Conservation (phyloP, 2,113 vertebrate genomes). For the Pelmatolapia mariae region DNA sequence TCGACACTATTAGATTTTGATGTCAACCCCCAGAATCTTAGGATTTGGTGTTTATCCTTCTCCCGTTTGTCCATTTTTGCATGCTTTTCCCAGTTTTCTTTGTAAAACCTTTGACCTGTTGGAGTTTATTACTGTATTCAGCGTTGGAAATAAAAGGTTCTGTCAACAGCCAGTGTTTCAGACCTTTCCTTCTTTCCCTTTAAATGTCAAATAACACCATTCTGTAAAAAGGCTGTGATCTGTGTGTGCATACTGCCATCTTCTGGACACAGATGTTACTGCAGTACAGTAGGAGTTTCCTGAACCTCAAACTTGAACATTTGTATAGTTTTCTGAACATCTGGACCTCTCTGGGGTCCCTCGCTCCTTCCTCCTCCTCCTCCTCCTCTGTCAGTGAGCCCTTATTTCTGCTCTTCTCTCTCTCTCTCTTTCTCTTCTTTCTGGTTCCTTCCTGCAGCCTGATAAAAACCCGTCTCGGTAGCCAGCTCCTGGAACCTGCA, state of each 20-base stretch:
- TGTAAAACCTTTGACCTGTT: background rate
- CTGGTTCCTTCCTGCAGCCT: slow-evolving; percentile 86
- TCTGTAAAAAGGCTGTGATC: background rate
- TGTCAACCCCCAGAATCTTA: background rate
- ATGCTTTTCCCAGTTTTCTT: background rate
- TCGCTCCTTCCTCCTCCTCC: background rate
- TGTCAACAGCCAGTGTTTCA: slow-evolving; percentile 20
- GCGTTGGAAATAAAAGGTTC: slow-evolving; percentile 27
- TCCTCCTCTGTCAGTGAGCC: background rate
- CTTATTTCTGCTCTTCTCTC: slow-evolving; percentile 39
- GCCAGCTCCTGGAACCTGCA: slow-evolving; percentile 80
- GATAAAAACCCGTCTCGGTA: slow-evolving; percentile 89
- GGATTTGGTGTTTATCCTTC: background rate
- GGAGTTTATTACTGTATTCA: background rate
- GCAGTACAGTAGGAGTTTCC: background rate
- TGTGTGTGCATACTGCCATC: slow-evolving; percentile 47
- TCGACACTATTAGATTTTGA: background rate
- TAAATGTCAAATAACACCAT: background rate
- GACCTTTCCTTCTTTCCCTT: background rate
- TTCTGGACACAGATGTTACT: slow-evolving; percentile 24
- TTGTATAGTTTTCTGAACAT: background rate
- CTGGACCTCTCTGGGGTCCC: background rate
- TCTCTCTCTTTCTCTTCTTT: slow-evolving; percentile 47
- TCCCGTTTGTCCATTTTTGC: background rate
- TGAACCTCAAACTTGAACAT: background rate